Conservation (phyloP, 2,888 invertebrate genomes). For the Tipula confusa region DNA sequence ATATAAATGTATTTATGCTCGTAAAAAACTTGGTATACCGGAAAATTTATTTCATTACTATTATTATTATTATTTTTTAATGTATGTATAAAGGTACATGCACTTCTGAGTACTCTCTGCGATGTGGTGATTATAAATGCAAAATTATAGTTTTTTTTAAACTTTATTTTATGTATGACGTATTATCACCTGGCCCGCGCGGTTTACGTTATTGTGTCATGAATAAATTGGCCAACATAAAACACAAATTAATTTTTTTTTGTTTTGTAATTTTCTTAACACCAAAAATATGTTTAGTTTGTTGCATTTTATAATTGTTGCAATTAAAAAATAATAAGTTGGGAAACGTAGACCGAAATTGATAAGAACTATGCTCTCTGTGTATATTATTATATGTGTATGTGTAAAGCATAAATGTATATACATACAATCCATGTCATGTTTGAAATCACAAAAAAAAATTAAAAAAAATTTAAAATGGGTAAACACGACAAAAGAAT, state of each 20-base stretch:
- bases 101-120: background rate
- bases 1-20: background rate
- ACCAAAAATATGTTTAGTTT: background rate
- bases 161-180: background rate
- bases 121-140: background rate
- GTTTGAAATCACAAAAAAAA: conserved; percentile 12
- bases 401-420: background rate
- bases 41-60: conserved; percentile 20
- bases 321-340: background rate
- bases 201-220: background rate
- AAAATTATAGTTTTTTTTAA: no score
- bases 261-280: background rate
- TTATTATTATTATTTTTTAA: background rate
- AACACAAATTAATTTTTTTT: background rate
- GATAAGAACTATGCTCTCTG: background rate
- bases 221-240: background rate
- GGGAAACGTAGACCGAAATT: background rate
- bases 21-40: background rate
- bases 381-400: no score
- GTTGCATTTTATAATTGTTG: conserved; percentile 14
- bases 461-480: no score
- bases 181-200: background rate
- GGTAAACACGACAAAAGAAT: conserved; percentile 25
- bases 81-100: background rate
- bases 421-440: background rate